Evolutionary conservation across 2,113 vertebrate species (phyloP).

Genomic region (Dolichotis patagonum): DNA sequence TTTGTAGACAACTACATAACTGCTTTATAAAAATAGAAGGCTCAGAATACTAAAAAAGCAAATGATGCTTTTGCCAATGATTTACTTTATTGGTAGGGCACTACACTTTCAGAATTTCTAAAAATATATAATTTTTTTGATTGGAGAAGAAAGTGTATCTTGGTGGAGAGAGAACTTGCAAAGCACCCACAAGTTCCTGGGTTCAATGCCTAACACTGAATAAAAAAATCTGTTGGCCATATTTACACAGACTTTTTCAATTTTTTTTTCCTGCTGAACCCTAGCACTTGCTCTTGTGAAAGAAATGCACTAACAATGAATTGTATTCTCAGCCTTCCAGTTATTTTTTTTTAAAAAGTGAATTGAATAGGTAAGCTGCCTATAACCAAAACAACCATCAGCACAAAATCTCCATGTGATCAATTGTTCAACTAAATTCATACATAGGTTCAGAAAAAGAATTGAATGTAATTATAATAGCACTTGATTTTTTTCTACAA

Average conservation of each 20-base stretch:
- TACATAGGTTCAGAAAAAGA: neutral
- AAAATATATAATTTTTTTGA: neutral
- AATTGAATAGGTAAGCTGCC: neutral
- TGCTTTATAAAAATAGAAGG: conserved; percentile 37
- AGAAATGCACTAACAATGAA: neutral
- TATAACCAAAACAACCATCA: neutral
- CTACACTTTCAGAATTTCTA: conserved; percentile 14
- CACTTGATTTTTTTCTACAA: neutral
- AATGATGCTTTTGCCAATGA: neutral
- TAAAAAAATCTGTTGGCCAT: neutral
- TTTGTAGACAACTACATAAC: neutral
- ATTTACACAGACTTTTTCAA: neutral
- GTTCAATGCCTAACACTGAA: neutral
- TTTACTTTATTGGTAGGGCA: neutral
- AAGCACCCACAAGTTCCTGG: too few relatives aligned
- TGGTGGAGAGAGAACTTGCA: neutral
- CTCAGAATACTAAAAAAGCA: neutral
- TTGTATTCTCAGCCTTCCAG: neutral
- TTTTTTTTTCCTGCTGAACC: neutral
- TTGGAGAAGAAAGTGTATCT: neutral
- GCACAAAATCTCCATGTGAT: neutral
- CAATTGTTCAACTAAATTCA: conserved; percentile 7
- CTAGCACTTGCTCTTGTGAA: neutral
- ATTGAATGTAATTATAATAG: neutral
- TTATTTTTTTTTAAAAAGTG: neutral